These are phyloP conservation scores for Ochropleura plecta DNA, from an alignment of 2,888 invertebrate species.

Conservation along the genomic window DNA sequence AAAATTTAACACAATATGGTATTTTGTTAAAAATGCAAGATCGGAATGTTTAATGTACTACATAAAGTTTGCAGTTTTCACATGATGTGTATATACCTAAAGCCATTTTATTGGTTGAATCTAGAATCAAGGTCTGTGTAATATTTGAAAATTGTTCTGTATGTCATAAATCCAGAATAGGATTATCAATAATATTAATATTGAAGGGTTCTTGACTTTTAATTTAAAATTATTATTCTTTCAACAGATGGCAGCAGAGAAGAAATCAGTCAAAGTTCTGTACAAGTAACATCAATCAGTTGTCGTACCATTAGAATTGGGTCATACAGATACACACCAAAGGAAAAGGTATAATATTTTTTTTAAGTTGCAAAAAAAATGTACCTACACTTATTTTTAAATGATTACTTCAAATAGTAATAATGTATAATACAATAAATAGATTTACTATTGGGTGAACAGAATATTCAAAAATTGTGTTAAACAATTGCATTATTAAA, in stretches of 20 bases:
- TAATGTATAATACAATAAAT: not conserved
- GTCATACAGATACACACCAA: slow-evolving; percentile 94
- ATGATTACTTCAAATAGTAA: not conserved
- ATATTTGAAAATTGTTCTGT: not conserved
- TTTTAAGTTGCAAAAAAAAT: not conserved
- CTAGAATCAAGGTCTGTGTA: no score
- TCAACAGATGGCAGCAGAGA: slow-evolving; percentile 90
- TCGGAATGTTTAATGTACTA: not conserved
- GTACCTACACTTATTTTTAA: not conserved
- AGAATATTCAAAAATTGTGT: not conserved
- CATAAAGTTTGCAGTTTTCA: no score
- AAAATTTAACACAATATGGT: no score
- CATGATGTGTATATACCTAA: no score
- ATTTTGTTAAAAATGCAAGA: not conserved
- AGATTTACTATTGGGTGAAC: not conserved
- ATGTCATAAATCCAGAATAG: not conserved
- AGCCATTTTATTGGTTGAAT: no score
- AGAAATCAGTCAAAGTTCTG: slow-evolving; percentile 84
- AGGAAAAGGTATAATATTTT: slow-evolving; percentile 91
- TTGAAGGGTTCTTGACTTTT: not conserved
- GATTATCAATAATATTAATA: not conserved
- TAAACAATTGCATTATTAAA: not conserved
- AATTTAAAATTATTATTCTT: slow-evolving; percentile 14
- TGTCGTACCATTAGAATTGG: slow-evolving; percentile 96
- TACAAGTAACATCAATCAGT: slow-evolving; percentile 89